phyloP scores from a whole-genome alignment of 2,113 vertebrate species.

The Callaeas wilsoni region DNA sequence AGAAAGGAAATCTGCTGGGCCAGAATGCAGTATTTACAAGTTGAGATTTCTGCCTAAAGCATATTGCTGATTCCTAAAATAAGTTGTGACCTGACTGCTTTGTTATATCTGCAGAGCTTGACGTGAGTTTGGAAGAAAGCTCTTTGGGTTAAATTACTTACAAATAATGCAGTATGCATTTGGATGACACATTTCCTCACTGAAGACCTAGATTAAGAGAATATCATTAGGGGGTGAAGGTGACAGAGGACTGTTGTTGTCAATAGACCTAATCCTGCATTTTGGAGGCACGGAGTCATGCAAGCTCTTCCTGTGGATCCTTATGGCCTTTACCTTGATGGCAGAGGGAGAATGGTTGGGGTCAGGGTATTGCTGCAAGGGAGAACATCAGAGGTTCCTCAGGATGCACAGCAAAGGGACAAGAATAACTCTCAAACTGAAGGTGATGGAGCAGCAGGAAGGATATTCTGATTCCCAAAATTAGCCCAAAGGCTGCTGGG shows the following conservation, averaged over 20 bases:
- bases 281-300: background rate
- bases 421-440: background rate
- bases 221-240: background rate
- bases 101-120: background rate
- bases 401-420: background rate
- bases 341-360: background rate
- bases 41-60: background rate
- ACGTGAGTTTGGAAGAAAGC: background rate
- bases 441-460: background rate
- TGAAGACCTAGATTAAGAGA: background rate
- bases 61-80: background rate
- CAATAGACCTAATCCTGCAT: background rate
- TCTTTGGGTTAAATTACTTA: background rate
- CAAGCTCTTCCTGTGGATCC: background rate
- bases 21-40: background rate
- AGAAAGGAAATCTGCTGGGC: constrained; percentile 9
- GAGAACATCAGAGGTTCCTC: background rate
- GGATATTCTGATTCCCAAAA: background rate
- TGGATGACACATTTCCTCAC: background rate
- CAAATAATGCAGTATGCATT: background rate
- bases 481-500: background rate
- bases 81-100: background rate
- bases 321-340: background rate
- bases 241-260: background rate
- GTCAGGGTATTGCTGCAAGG: background rate